Evolutionary conservation across 2,113 vertebrate species (phyloP).

Genomic region (Sisor rabdophorus): DNA sequence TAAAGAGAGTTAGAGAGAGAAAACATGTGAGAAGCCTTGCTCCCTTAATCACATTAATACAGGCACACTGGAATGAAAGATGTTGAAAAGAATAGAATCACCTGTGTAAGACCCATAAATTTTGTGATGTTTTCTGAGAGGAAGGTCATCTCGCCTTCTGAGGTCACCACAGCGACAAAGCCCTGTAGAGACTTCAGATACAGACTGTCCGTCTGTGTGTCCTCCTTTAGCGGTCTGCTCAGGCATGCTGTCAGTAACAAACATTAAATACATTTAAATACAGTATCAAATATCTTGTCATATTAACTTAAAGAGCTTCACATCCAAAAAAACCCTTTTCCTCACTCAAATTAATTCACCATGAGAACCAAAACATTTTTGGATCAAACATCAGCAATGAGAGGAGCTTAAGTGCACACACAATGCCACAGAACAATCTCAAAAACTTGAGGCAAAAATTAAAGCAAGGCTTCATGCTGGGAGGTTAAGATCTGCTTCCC

Average conservation of each 20-base stretch:
- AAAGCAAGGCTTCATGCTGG: conserved; percentile 36
- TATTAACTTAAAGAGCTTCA: conserved; percentile 5
- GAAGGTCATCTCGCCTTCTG: conserved; percentile 90
- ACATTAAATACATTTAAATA: not conserved
- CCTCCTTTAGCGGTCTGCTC: conserved; percentile 27
- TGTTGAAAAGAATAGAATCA: conserved; percentile 46
- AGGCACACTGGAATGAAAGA: not conserved
- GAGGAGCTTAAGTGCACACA: conserved; percentile 29
- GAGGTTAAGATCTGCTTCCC: conserved; percentile 45
- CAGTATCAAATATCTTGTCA: no score
- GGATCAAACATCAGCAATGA: conserved; percentile 23
- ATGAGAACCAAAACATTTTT: conserved; percentile 25
- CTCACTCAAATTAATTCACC: not conserved
- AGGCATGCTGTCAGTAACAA: conserved; percentile 18
- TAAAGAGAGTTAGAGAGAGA: no score
- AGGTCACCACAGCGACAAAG: conserved; percentile 87
- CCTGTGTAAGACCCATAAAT: conserved; percentile 91
- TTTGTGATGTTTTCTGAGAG: conserved; percentile 90
- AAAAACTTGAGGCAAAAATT: conserved; percentile 45
- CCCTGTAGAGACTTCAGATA: conserved; percentile 87
- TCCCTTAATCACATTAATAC: not conserved
- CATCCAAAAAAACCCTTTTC: not conserved
- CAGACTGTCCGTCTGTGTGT: conserved; percentile 46
- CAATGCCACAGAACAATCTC: conserved; percentile 41
- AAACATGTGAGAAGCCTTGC: no score